phyloP scores from a whole-genome alignment of 2,888 invertebrate species.

The Eledone cirrhosa region DNA sequence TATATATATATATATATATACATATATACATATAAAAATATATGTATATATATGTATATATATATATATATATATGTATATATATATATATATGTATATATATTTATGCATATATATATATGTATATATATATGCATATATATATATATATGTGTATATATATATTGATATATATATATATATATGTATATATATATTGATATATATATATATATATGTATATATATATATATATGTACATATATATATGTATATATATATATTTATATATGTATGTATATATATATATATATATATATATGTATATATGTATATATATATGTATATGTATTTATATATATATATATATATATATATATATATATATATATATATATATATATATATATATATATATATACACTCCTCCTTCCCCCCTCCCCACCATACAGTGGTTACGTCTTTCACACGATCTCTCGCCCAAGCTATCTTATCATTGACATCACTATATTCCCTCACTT shows the following conservation, averaged over 20 bases:
- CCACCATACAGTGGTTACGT: neutral
- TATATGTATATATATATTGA: too few relatives aligned
- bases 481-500: neutral
- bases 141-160: neutral
- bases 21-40: too few relatives aligned
- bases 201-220: neutral
- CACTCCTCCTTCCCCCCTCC: neutral
- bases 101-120: neutral
- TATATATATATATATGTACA: neutral
- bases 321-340: neutral
- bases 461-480: neutral
- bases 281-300: neutral
- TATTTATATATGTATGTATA: neutral
- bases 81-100: neutral
- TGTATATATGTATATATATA: too few relatives aligned
- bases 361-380: neutral
- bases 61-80: neutral
- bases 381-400: neutral
- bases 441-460: too few relatives aligned
- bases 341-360: slow-evolving; percentile 2
- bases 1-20: neutral
- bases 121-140: neutral
- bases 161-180: too few relatives aligned
- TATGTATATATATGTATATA: neutral
- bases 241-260: neutral